These are phyloP conservation scores for Gnathonemus echidnorhynchus DNA, from an alignment of 2,113 vertebrate species.

Conservation along the genomic window DNA sequence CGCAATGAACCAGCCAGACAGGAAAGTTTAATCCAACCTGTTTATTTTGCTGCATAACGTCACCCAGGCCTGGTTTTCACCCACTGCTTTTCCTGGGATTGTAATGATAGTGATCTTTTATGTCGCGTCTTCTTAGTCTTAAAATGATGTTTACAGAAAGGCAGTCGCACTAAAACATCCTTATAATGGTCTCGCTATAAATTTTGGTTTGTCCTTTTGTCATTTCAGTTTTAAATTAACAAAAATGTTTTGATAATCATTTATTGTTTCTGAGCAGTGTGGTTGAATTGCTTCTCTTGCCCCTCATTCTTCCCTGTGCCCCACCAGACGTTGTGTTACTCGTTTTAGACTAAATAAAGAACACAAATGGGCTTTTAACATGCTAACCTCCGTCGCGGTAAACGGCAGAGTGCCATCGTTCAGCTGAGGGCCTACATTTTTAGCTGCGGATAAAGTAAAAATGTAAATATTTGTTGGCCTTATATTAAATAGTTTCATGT, in stretches of 20 bases:
- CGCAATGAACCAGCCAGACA: background rate
- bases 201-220: background rate
- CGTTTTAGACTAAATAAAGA: constrained; percentile 17
- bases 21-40: background rate
- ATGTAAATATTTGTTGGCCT: background rate
- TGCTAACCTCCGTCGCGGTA: background rate
- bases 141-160: background rate
- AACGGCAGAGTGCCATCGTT: background rate
- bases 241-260: background rate
- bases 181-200: background rate
- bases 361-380: background rate
- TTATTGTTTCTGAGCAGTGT: background rate
- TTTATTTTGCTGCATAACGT: background rate
- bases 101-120: background rate
- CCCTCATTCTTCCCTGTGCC: background rate
- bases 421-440: background rate
- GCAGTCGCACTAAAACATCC: background rate
- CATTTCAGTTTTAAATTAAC: background rate
- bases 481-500: background rate
- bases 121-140: background rate
- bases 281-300: background rate
- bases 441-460: background rate
- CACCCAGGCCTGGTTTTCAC: background rate
- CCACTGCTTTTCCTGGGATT: background rate
- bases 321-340: constrained; percentile 20